Evolutionary conservation across 1,140 invertebrate genomes (phyloP).

Genomic region (Glossosoma conforme): DNA sequence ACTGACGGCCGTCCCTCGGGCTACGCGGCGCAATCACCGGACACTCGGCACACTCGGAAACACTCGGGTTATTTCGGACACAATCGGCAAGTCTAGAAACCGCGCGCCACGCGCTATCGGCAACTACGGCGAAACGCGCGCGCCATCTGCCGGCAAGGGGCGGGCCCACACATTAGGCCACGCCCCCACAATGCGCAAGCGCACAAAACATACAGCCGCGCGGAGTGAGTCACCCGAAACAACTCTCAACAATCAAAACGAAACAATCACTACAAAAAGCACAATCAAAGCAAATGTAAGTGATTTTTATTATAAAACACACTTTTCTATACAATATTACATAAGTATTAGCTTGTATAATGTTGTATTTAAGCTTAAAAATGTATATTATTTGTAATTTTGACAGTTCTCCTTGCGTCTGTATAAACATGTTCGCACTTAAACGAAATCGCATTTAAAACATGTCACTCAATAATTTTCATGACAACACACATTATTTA

Average conservation of each 20-base stretch:
- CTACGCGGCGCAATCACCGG: conserved; percentile 24
- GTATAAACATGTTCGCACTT: conserved; percentile 10
- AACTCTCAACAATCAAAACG: too few species aligned
- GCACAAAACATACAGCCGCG: background rate
- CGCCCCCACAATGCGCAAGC: too few species aligned
- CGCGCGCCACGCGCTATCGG: too few species aligned
- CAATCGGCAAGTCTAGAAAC: too few species aligned
- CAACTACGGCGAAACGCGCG: too few species aligned
- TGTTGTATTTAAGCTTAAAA: background rate
- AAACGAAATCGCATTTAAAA: conserved; percentile 1
- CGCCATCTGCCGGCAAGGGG: too few species aligned
- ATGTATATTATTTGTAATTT: background rate
- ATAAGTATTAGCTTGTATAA: background rate
- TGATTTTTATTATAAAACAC: background rate
- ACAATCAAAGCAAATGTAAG: too few species aligned
- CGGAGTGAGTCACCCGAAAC: background rate
- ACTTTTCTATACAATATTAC: background rate
- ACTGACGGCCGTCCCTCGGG: conserved; percentile 18
- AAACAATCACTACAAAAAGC: too few species aligned
- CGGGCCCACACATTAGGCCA: too few species aligned
- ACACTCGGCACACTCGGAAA: conserved; percentile 8
- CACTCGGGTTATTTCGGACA: too few species aligned
- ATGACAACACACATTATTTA: background rate
- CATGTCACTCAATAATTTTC: conserved; percentile 8
- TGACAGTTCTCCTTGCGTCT: conserved; percentile 24